Evolutionary conservation across 2,113 vertebrate genomes (phyloP).

Genomic region (Hucho hucho): DNA sequence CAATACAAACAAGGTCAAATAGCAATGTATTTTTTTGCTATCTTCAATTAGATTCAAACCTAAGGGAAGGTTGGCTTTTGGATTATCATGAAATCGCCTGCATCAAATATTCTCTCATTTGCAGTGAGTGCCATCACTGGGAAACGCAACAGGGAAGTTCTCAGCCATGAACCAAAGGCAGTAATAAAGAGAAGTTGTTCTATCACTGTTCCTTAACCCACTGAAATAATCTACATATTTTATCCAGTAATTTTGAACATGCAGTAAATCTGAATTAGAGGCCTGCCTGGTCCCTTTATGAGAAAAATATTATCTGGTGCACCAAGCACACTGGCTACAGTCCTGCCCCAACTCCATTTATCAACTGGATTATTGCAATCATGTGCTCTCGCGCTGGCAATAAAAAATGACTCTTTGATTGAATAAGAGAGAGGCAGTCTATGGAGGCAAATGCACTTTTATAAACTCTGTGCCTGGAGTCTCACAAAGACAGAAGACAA

Average conservation of each 20-base stretch:
- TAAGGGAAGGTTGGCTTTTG: slow-evolving; percentile 13
- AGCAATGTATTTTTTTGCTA: slow-evolving; percentile 49
- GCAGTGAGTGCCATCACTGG: not conserved
- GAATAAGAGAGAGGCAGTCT: slow-evolving; percentile 62
- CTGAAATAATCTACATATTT: slow-evolving; percentile 61
- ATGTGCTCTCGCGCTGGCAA: slow-evolving; percentile 49
- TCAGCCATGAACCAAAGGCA: slow-evolving; percentile 14
- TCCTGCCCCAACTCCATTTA: slow-evolving; percentile 48
- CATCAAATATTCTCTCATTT: slow-evolving; percentile 6
- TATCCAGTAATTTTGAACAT: slow-evolving; percentile 55
- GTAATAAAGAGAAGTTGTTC: slow-evolving; percentile 27
- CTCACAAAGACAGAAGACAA: slow-evolving; percentile 48
- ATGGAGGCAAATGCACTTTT: slow-evolving; percentile 58
- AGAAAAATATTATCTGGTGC: slow-evolving; percentile 65
- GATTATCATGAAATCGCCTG: slow-evolving; percentile 24
- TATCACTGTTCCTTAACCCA: slow-evolving; percentile 39
- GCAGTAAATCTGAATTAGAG: slow-evolving; percentile 55
- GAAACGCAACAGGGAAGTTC: not conserved
- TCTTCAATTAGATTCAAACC: slow-evolving; percentile 31
- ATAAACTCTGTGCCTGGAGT: slow-evolving; percentile 61
- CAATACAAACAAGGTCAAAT: slow-evolving; percentile 55
- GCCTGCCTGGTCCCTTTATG: slow-evolving; percentile 61
- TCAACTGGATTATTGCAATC: slow-evolving; percentile 68
- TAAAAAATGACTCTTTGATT: slow-evolving; percentile 61
- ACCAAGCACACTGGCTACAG: slow-evolving; percentile 60